Evolutionary conservation across 2,797 vertebrate genomes (phyloP), one percentile per base, ranked within the genome.

Genomic region (Petrocephalus sullivani): DNA sequence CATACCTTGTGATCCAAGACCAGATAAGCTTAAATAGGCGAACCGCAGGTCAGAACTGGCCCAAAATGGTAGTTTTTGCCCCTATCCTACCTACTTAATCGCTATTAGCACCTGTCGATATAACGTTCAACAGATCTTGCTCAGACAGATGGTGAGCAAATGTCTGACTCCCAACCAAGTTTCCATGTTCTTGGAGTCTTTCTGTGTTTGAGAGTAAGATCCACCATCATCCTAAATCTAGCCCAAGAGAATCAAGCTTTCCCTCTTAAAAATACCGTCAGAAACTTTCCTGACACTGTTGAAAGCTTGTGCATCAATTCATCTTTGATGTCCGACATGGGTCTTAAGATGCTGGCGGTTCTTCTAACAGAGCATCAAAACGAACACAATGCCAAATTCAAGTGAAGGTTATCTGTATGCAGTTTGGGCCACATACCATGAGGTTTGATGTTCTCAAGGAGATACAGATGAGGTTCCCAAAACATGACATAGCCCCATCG

Each of bases 11-110:
- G 33, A 37, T 91, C 86, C 71, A 83, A 89, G 91, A 90, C 67
- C 33, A 87, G 67, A 0, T 87, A 21, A 58, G 64, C 88, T 56
- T 93, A 95, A 94, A 90, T 94, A 93, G 93, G 92, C 89, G 93
- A 95, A 95, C 95, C 93, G 91, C 90, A 46, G 94, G 94, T 95
- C 94, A 94, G 90, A 89, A 88, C 87, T 85, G 82, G 1, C 81
- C 91, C 90, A 93, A 90, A 90, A 90, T 87, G 53, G 91, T 89
- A 89, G 89, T 37, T 87, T 91, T 93, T 94, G 95, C 94, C 94
- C 92, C 89, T 0, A 87, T 91, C 93, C 51, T 84, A 23, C 9
- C 10, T 8, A 83, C 46, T 28, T 85, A 56, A 85, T 85, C 51
- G 90, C 92, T 93, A 93, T 93, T 92, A 92, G 94, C 92, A 95